These are phyloP conservation scores for Epiblema foenella DNA, from an alignment of 2,888 invertebrate genomes.

Conservation along the genomic window DNA sequence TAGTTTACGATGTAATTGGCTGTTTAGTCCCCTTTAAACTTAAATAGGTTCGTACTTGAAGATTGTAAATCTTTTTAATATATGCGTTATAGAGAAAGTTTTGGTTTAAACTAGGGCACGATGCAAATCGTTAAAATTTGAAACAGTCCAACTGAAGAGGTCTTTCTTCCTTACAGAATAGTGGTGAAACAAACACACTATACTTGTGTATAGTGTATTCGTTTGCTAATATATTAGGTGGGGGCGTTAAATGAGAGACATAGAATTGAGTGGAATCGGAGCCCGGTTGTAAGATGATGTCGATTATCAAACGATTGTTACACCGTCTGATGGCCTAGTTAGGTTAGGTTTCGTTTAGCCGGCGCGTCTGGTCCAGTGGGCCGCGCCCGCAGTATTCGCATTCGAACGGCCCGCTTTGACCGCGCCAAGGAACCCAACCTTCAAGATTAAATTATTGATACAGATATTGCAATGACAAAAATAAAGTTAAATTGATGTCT, in stretches of 20 bases:
- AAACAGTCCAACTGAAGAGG: no score
- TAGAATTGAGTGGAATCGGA: not conserved
- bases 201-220: no score
- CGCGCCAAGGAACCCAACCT: constrained; percentile 5
- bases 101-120: not conserved
- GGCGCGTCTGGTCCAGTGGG: constrained; percentile 33
- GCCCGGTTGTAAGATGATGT: not conserved
- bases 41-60: constrained; percentile 12
- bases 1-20: constrained; percentile 9
- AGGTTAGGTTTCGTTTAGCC: constrained; percentile 20
- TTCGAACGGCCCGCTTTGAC: constrained; percentile 48
- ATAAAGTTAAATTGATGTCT: no score
- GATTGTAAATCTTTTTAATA: not conserved
- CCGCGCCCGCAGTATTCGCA: constrained; percentile 60
- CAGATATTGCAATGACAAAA: constrained; percentile 8
- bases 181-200: no score
- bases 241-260: no score
- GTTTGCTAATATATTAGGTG: no score
- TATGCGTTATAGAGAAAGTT: not conserved
- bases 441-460: constrained; percentile 25
- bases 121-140: not conserved
- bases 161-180: no score
- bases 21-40: constrained; percentile 27
- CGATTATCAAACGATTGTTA: constrained; percentile 28
- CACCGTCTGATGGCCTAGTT: constrained; percentile 21